These are phyloP conservation scores for Aleiodes sp. DNA, from an alignment of 1,140 invertebrate genomes.

Conservation along the genomic window DNA sequence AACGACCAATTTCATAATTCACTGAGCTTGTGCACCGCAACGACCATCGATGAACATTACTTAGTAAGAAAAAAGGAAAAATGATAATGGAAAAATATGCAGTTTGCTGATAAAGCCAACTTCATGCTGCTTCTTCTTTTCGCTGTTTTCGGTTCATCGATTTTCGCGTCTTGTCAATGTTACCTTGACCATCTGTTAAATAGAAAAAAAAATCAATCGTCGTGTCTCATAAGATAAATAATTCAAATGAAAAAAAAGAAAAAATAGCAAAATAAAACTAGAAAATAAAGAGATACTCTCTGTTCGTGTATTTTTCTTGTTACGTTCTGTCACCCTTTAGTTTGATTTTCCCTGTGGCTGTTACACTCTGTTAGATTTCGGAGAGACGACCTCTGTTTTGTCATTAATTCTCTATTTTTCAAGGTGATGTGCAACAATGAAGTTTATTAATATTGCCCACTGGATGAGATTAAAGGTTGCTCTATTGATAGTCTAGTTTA, in stretches of 20 bases:
- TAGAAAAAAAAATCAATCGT: conserved; percentile 6
- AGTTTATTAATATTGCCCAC: conserved; percentile 20
- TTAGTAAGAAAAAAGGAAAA: neutral
- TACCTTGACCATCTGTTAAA: conserved; percentile 15
- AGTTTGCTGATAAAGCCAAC: neutral
- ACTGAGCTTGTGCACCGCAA: neutral
- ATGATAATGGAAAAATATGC: neutral
- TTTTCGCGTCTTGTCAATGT: neutral
- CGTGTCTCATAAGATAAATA: conserved; percentile 1
- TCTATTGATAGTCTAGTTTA: conserved; percentile 26
- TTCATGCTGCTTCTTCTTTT: too few relatives aligned
- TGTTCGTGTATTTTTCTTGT: neutral
- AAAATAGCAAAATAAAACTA: too few relatives aligned
- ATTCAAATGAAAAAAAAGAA: conserved; percentile 8
- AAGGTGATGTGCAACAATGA: conserved; percentile 10
- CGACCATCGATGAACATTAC: neutral
- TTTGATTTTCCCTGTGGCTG: neutral
- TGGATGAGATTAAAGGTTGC: conserved; percentile 29
- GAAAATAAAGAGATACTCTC: neutral
- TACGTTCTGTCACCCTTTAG: neutral
- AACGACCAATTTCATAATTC: conserved; percentile 26
- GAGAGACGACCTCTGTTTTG: neutral
- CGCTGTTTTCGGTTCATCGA: neutral
- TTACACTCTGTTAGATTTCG: neutral
- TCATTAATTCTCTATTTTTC: neutral